Base-by-base conservation (phyloP, 2,888 invertebrate species). In the Pollenia angustigena region DNA sequence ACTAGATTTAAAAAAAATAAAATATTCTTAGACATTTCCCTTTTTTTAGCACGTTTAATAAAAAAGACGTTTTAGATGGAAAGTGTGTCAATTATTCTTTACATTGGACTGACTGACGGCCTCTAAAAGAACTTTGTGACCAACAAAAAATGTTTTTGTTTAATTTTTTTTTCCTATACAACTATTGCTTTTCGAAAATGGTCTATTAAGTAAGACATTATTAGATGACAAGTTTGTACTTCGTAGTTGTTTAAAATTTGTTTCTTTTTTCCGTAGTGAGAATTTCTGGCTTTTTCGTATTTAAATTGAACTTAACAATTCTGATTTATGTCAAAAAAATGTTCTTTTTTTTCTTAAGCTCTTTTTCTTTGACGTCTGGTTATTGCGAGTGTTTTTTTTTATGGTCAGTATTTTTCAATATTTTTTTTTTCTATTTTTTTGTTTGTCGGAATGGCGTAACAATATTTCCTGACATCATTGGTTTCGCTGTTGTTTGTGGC, bases 381-480 rank as follows among this genome's bases (percentile, higher is more conserved):
- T 74, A 58, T 60, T 42, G 40, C 18, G 11, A 54, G 50, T 46
- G 46, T n/a, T 18, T 52, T 54, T 69, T n/a, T 54, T 69, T 54
- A 64, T 72, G 72, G 62, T 81, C 71, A 72, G 46, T 54, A 14
- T 40, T 64, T 80, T 62, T 16, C 7, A 42, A 4, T n/a, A 18
- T 9, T 12, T 54, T 16, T 42, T 76, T n/a, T 52, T 58, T 23
- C 52, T 18, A 23, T 44, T 42, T 44, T 79, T 52, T 1, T 42
- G 7, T 23, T 46, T n/a, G 3, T 10, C 54, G 16, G 42, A 50
- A 46, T 64, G 60, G 40, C 54, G 62, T 72, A 62, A 79, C 18
- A 72, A 72, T 40, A 64, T 64, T 64, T 62, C 54, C 46, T 81
- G 80, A 81, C 80, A 81, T 81, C 80, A 81, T 72, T 72, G 44